These are phyloP conservation scores for Sanderia malayensis DNA, from an alignment of 30 jellyfish, hydroid and myxozoan species.

Conservation along the genomic window DNA sequence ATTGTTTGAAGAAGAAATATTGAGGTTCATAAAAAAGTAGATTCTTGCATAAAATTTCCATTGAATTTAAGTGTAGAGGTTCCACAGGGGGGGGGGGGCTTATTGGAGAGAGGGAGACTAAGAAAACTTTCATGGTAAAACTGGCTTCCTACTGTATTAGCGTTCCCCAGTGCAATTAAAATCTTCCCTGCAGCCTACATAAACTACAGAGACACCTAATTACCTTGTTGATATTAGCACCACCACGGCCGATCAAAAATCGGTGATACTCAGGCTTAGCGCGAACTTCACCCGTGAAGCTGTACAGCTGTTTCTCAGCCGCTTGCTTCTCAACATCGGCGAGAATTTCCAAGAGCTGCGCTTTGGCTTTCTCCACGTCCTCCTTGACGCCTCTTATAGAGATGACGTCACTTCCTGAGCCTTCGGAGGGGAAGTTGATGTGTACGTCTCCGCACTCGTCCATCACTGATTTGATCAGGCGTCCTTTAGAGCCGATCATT, in stretches of 20 bases:
- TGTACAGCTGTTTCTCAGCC: conserved; percentile 72
- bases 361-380: conserved; percentile 91
- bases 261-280: conserved; percentile 96
- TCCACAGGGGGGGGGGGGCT: too few relatives aligned
- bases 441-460: conserved; percentile 96
- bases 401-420: conserved; percentile 74
- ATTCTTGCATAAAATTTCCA: too few relatives aligned
- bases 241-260: conserved; percentile 91
- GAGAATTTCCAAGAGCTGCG: conserved; percentile 71
- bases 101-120: too few relatives aligned
- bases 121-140: too few relatives aligned
- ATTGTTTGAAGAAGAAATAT: too few relatives aligned
- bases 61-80: too few relatives aligned
- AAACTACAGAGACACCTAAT: too few relatives aligned
- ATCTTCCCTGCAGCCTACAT: too few relatives aligned
- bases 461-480: conserved; percentile 85
- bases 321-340: conserved; percentile 62
- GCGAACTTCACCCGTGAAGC: conserved; percentile 81
- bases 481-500: conserved; percentile 92
- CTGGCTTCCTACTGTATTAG: too few relatives aligned
- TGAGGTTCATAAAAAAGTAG: too few relatives aligned
- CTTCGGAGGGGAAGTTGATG: conserved; percentile 92
- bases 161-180: too few relatives aligned
- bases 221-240: conserved; percentile 81
- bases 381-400: conserved; percentile 81